A percentile compares a stretch with the other conserved stretches of the same genome.
Evolutionary conservation across 2,888 invertebrate genomes (phyloP).

Genomic region (Uloborus plumipes): DNA sequence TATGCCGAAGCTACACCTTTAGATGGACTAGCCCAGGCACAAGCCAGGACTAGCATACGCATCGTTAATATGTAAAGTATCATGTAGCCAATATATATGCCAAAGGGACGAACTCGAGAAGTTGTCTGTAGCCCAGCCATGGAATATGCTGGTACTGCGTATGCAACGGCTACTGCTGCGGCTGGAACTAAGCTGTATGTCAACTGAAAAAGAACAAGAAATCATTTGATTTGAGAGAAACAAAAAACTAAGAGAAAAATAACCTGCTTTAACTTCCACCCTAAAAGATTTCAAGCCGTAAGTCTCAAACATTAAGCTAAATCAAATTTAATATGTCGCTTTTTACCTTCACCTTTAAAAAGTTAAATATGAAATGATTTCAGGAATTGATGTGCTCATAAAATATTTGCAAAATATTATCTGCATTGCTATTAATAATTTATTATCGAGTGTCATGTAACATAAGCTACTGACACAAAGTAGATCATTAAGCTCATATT

Average conservation of each 20-base stretch:
- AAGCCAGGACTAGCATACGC: conserved; percentile 74
- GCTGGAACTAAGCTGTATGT: conserved; percentile 84
- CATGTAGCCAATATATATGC: conserved; percentile 69
- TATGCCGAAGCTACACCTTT: conserved; percentile 77
- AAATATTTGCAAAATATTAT: too few species aligned
- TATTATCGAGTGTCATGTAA: too few species aligned
- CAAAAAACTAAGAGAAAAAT: too few species aligned
- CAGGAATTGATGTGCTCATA: too few species aligned
- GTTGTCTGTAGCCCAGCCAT: conserved; percentile 70
- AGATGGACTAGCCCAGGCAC: conserved; percentile 79
- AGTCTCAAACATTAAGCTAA: too few species aligned
- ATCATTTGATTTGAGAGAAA: too few species aligned
- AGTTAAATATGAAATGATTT: too few species aligned
- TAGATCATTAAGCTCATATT: too few species aligned
- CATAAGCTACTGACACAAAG: too few species aligned
- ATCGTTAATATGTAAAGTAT: conserved; percentile 71
- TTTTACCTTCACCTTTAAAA: too few species aligned
- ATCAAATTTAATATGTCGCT: too few species aligned
- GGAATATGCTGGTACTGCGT: conserved; percentile 81
- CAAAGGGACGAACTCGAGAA: conserved; percentile 66
- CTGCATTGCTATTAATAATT: too few species aligned
- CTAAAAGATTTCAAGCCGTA: background rate
- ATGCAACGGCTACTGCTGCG: conserved; percentile 84
- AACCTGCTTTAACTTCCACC: background rate
- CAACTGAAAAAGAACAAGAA: conserved; percentile 75